These are phyloP conservation scores for Coracopsis vasa DNA, from an alignment of 2,113 vertebrate genomes.

Conservation along the genomic window DNA sequence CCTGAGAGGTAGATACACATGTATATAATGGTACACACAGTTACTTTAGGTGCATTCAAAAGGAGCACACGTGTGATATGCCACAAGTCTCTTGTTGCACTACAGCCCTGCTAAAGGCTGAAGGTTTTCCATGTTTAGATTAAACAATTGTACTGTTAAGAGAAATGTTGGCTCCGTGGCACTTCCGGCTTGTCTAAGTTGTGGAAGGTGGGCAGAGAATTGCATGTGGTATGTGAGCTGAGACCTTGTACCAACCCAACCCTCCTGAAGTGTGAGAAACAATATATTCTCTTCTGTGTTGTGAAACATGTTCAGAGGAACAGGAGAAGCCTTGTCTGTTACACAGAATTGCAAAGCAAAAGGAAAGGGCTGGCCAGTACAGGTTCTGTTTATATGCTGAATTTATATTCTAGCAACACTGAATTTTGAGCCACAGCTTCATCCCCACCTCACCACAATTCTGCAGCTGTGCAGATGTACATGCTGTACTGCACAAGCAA, in stretches of 20 bases:
- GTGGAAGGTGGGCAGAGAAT: neutral
- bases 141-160: neutral
- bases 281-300: neutral
- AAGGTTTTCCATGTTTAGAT: neutral
- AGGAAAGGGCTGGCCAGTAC: neutral
- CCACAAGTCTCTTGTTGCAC: neutral
- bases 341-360: neutral
- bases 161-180: neutral
- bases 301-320: neutral
- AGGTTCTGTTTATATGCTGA: neutral
- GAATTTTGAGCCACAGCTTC: neutral
- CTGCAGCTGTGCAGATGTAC: constrained; percentile 15
- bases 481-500: neutral
- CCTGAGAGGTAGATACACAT: fast-evolving
- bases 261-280: neutral
- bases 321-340: neutral
- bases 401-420: neutral
- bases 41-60: neutral
- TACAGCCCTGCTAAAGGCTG: neutral
- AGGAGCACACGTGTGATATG: fast-evolving
- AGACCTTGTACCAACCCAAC: neutral
- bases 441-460: neutral
- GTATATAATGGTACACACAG: fast-evolving
- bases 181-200: neutral
- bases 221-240: neutral